Conservation (phyloP, 2,113 vertebrate species). For the Chlamydotis undulata region DNA sequence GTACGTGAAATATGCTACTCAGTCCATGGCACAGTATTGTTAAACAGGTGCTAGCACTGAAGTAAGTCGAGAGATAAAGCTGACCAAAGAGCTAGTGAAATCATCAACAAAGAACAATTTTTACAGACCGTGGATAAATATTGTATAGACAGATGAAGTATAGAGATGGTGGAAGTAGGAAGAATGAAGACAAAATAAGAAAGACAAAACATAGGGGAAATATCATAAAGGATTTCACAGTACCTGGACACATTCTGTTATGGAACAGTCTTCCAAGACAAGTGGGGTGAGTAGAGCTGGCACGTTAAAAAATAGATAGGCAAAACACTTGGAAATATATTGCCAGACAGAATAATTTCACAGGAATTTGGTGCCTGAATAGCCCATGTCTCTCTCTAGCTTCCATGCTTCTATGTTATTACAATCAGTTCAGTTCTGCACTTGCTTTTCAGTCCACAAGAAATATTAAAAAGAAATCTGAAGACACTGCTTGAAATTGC, state of each 20-base stretch:
- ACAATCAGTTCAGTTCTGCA: neutral
- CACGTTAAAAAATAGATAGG: neutral
- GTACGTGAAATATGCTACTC: neutral
- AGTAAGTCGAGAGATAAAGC: neutral
- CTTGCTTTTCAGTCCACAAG: neutral
- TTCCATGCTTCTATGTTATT: neutral
- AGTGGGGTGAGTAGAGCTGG: neutral
- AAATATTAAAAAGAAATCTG: constrained; percentile 19
- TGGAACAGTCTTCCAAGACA: neutral
- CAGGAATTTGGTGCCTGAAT: neutral
- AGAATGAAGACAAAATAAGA: neutral
- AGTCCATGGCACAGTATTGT: neutral
- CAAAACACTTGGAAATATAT: neutral
- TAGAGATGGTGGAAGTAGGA: neutral
- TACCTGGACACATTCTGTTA: neutral
- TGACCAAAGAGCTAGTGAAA: neutral
- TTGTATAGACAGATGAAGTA: neutral
- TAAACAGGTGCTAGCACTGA: neutral
- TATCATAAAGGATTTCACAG: neutral
- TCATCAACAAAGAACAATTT: neutral
- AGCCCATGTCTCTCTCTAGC: neutral
- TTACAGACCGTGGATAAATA: neutral
- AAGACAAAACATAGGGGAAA: neutral
- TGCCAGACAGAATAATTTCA: neutral
- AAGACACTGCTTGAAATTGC: neutral